Evolutionary conservation across 1,140 invertebrate genomes (phyloP).

Genomic region (Eulimnadia texana): DNA sequence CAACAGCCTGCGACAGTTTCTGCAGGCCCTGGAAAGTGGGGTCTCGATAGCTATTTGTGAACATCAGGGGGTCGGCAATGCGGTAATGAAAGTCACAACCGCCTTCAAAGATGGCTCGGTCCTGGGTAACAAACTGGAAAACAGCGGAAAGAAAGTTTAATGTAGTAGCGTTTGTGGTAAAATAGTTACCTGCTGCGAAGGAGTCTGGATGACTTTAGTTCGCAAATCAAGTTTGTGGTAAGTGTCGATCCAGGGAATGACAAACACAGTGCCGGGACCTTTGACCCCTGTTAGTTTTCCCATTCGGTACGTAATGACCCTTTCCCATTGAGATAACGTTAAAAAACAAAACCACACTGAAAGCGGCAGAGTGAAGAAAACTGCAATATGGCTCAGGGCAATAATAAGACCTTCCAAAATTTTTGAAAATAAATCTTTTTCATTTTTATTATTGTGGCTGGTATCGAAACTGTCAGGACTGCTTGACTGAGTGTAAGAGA

Average conservation of each 20-base stretch:
- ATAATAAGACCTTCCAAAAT: constrained; percentile 11
- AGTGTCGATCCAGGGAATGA: constrained; percentile 18
- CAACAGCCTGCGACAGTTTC: not conserved
- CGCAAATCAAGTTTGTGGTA: constrained; percentile 16
- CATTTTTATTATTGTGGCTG: no score
- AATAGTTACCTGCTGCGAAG: constrained; percentile 18
- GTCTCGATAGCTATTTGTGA: not conserved
- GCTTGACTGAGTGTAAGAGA: not conserved
- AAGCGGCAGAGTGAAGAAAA: constrained; percentile 20
- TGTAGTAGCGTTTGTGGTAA: no score
- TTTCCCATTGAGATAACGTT: constrained; percentile 20
- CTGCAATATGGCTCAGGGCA: constrained; percentile 18
- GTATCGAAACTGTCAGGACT: not conserved
- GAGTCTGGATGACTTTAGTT: constrained; percentile 17
- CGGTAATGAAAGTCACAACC: constrained; percentile 21
- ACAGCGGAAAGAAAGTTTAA: not conserved
- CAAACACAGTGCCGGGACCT: constrained; percentile 17
- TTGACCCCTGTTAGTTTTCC: constrained; percentile 13
- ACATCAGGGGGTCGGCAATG: constrained; percentile 16
- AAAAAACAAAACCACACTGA: constrained; percentile 22
- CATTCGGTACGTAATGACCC: constrained; percentile 20
- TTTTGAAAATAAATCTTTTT: not conserved
- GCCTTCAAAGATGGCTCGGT: constrained; percentile 21
- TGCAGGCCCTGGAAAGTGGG: constrained; percentile 1
- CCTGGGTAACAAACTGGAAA: constrained; percentile 19